These are phyloP conservation scores for Eurytoma californica DNA, from an alignment of 2,888 invertebrate species.

Conservation along the genomic window DNA sequence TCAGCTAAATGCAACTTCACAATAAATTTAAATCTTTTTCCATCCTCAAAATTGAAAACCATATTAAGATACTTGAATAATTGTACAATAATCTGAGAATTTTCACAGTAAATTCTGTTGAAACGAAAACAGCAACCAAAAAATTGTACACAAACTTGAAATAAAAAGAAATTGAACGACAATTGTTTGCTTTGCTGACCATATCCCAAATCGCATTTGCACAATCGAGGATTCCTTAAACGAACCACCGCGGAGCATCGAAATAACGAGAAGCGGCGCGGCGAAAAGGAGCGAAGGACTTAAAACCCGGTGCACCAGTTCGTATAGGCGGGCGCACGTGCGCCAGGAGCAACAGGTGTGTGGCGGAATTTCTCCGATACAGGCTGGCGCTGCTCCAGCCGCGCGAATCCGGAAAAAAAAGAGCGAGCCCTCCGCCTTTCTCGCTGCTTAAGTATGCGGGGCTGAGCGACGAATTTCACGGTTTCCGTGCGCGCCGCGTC, in stretches of 20 bases:
- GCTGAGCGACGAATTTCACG: background rate
- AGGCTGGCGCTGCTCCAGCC: slow-evolving; percentile 6
- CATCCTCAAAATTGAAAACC: too few relatives aligned
- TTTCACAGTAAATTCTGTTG: too few relatives aligned
- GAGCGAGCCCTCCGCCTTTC: too few relatives aligned
- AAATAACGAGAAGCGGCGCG: background rate
- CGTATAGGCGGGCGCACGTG: background rate
- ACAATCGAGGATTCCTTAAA: background rate
- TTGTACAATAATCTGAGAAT: background rate
- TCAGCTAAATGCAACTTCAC: too few relatives aligned
- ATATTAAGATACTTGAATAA: too few relatives aligned
- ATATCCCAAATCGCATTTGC: background rate
- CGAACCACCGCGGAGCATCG: background rate
- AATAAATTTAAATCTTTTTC: too few relatives aligned
- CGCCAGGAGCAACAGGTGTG: slow-evolving; percentile 21
- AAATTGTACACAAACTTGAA: background rate
- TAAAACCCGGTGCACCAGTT: slow-evolving; percentile 49
- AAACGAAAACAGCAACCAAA: too few relatives aligned
- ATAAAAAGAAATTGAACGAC: background rate
- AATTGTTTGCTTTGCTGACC: background rate
- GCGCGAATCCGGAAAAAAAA: too few relatives aligned
- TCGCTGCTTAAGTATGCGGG: slow-evolving; percentile 23
- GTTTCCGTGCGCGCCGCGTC: too few relatives aligned
- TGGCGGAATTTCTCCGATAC: slow-evolving; percentile 28
- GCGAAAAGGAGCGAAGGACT: slow-evolving; percentile 8